Evolutionary conservation across 2,797 vertebrate species (phyloP).

Genomic region (Masticophis lateralis): DNA sequence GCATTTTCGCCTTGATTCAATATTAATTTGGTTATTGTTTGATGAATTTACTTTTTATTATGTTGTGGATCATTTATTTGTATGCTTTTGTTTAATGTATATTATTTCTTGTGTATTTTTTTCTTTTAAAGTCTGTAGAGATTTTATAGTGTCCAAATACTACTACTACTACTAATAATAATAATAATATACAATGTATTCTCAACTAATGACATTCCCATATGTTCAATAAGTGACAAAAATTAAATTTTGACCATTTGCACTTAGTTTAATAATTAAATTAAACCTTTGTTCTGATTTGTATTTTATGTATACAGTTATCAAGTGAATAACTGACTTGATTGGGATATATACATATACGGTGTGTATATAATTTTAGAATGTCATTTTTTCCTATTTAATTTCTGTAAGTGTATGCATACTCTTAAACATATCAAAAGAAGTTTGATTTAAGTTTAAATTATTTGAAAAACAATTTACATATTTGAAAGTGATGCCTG

Average conservation of each 20-base stretch:
- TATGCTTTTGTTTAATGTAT: not conserved
- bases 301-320: not conserved
- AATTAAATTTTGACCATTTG: not conserved
- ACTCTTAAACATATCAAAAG: too few relatives aligned
- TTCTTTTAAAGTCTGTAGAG: not conserved
- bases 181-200: not conserved
- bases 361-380: not conserved
- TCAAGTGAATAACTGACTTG: not conserved
- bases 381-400: not conserved
- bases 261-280: not conserved
- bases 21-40: not conserved
- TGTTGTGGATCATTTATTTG: not conserved
- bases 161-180: too few relatives aligned
- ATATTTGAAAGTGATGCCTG: not conserved
- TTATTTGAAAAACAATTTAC: not conserved
- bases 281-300: not conserved
- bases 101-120: not conserved
- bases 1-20: not conserved
- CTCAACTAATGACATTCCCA: not conserved
- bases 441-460: too few relatives aligned
- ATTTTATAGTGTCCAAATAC: not conserved
- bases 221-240: not conserved
- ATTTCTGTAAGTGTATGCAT: not conserved
- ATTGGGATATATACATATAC: not conserved
- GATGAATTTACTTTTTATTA: not conserved